Evolutionary conservation across 2,113 vertebrate genomes (phyloP).

Genomic region (Platycercus adscitus): DNA sequence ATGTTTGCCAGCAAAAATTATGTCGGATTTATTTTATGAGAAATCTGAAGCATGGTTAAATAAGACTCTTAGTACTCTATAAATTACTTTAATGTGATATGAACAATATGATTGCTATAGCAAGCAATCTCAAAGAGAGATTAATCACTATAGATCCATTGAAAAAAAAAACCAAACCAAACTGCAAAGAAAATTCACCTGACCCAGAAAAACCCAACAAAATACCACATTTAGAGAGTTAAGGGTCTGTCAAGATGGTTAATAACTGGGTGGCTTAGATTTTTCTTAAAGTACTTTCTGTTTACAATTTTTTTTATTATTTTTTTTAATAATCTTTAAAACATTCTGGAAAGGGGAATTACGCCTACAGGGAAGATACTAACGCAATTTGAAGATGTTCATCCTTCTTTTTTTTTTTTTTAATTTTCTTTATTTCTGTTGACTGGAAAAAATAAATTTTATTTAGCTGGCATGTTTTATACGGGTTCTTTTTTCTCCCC

Average conservation of each 20-base stretch:
- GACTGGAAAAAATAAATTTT: background rate
- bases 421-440: background rate
- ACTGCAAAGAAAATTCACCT: background rate
- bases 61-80: background rate
- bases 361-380: background rate
- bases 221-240: background rate
- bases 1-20: background rate
- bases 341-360: background rate
- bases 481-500: background rate
- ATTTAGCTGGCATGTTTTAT: background rate
- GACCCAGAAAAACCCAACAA: background rate
- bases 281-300: background rate
- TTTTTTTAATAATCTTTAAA: background rate
- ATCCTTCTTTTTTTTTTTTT: background rate
- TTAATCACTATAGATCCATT: background rate
- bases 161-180: background rate
- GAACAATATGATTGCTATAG: background rate
- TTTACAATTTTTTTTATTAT: background rate
- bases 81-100: conserved; percentile 5
- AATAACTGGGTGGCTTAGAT: background rate
- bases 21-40: background rate
- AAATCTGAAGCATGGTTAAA: background rate
- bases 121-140: background rate
- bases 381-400: background rate
- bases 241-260: background rate